Evolutionary conservation across 2,113 vertebrate species (phyloP).

Genomic region (Gallinago jamesoni): DNA sequence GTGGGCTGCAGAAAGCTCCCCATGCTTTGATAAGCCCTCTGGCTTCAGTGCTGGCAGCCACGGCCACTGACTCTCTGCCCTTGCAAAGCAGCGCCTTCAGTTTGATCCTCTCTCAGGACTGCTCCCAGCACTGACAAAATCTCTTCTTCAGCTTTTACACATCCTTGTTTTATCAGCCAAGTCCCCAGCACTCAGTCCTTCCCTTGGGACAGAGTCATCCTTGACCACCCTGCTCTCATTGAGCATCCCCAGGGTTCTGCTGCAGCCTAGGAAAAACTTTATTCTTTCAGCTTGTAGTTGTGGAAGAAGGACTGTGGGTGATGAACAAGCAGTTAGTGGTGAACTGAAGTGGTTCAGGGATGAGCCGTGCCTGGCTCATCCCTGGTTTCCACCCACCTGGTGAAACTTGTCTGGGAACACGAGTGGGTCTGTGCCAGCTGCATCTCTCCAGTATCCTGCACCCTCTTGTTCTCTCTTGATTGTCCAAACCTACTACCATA

Average conservation of each 20-base stretch:
- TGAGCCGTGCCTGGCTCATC: background rate
- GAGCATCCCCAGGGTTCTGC: rapidly evolving
- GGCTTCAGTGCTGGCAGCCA: background rate
- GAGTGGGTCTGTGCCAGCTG: background rate
- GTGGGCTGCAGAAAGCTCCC: background rate
- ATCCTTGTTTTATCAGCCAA: background rate
- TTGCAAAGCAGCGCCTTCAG: background rate
- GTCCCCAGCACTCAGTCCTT: background rate
- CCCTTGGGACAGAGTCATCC: background rate
- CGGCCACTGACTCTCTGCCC: background rate
- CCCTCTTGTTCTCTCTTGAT: rapidly evolving
- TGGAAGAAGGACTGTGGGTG: background rate
- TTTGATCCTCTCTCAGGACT: background rate
- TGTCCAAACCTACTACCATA: background rate
- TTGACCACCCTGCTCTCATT: rapidly evolving
- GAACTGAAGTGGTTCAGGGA: background rate
- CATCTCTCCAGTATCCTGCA: background rate
- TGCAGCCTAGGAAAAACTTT: background rate
- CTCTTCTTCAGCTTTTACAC: background rate
- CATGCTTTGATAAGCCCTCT: background rate
- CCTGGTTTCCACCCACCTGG: background rate
- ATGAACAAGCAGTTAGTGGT: background rate
- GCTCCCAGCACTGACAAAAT: background rate
- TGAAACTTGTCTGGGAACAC: background rate
- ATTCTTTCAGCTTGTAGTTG: background rate